phyloP scores from a whole-genome alignment of 2,113 vertebrate species.

The Poeciliopsis retropinna region DNA sequence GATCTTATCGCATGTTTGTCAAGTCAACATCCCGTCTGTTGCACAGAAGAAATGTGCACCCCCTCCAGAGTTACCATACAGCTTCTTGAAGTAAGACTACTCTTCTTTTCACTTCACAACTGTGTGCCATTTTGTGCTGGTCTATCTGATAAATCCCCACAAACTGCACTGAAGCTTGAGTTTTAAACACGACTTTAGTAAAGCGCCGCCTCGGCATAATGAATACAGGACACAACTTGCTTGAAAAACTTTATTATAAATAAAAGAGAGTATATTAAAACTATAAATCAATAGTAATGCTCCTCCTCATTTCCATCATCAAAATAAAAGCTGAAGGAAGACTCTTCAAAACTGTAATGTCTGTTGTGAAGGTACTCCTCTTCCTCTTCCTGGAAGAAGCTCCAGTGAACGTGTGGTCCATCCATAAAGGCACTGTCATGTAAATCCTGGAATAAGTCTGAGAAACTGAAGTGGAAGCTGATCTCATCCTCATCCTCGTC shows the following conservation, averaged over 20 bases:
- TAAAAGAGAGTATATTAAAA: not conserved
- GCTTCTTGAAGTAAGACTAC: no score
- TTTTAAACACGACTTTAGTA: no score
- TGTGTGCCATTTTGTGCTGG: no score
- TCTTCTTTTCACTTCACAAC: no score
- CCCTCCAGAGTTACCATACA: no score
- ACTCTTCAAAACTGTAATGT: conserved; percentile 21
- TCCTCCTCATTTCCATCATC: conserved; percentile 43
- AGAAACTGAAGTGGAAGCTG: conserved; percentile 35
- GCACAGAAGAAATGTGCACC: no score
- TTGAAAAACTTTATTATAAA: conserved; percentile 41
- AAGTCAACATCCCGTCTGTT: no score
- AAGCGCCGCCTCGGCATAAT: not conserved
- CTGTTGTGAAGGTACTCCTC: conserved; percentile 1
- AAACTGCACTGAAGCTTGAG: no score
- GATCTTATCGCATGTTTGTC: no score
- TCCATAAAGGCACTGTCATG: conserved; percentile 26
- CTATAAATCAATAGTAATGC: conserved; percentile 1
- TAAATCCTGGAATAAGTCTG: conserved; percentile 46
- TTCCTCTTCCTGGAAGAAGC: conserved; percentile 20
- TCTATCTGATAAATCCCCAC: no score
- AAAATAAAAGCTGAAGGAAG: conserved; percentile 27
- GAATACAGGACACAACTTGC: not conserved
- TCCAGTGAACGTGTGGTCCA: conserved; percentile 39
- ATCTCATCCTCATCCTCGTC: not conserved